Base-by-base conservation (phyloP, 2,797 vertebrate species). In the Rhinophrynus dorsalis region DNA sequence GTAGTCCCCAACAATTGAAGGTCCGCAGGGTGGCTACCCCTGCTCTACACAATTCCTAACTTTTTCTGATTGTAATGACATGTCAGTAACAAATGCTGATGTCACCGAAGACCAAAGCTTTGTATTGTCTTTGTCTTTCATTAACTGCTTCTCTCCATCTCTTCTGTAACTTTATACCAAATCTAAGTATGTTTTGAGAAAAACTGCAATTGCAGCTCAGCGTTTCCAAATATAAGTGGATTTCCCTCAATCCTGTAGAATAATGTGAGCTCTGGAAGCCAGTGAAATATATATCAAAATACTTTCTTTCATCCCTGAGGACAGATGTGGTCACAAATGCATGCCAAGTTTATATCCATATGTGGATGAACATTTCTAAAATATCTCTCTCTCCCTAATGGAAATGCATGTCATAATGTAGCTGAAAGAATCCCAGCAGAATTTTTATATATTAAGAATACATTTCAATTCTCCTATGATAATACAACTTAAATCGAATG, bases 291-390 rank as follows among this genome's bases (percentile, higher is more conserved):
- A 54, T 62, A 57, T 57, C 17, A 37, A 57, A 72, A 60, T 60
- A 37, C 68, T 65, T 40, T 71, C 42, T 32, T 64, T 38, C 17
- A 32, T 72, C 60, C 68, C 68, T 15, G 8, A 57, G 60, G 68
- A 26, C 45, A 56, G 17, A 72, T 65, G 68, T 72, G 68, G 68
- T 64, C 51, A 65, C 6, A 38, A 40, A 26, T n/a, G 15, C 5
- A 40, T 40, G 61, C 61, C 69, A 72, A 65, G 33, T 50, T 52
- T 27, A 21, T 72, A 72, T 72, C 45, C 68, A 44, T 56, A 63
- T 44, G 57, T 12, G n/a, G n/a, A 29, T 18, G 57, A 29, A 47
- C 50, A 56, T 48, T 58, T 55, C 45, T 72, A 32, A 65, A 59
- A 72, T 58, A 51, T 72, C 69, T 59, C 32, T 9, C 44, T 27